Percentiles rank a stretch among this genome's conserved stretches.
Evolutionary conservation across 2,888 invertebrate species (phyloP).

Genomic region (Masnerella sp.): DNA sequence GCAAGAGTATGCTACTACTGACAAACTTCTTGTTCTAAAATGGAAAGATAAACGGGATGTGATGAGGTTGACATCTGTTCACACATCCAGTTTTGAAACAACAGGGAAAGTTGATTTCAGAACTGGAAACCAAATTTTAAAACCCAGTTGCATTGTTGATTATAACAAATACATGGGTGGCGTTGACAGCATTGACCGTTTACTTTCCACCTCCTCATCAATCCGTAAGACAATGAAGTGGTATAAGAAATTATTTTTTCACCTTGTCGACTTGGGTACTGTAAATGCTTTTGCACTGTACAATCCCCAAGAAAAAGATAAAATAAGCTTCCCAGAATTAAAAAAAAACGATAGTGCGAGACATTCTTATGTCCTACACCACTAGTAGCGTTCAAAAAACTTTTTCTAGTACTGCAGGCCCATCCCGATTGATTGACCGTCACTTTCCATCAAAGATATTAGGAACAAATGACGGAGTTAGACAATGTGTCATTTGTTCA

Average conservation of each 20-base stretch:
- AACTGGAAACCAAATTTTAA: constrained; percentile 48
- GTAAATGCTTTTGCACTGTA: constrained; percentile 35
- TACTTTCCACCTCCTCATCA: constrained; percentile 51
- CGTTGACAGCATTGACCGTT: constrained; percentile 35
- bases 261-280: constrained; percentile 23
- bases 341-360: constrained; percentile 14
- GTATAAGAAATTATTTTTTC: constrained; percentile 46
- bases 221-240: constrained; percentile 55
- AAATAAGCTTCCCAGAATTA: constrained; percentile 9
- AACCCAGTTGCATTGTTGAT: constrained; percentile 40
- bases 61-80: constrained; percentile 37
- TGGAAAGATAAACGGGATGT: constrained; percentile 40
- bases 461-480: no score
- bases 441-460: constrained; percentile 48
- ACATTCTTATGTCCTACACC: neutral
- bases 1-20: constrained; percentile 12
- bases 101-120: no score
- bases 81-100: no score
- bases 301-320: constrained; percentile 27
- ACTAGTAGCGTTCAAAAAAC: neutral
- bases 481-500: no score
- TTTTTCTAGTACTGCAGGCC: neutral
- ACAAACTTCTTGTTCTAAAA: constrained; percentile 20
- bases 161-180: constrained; percentile 55
- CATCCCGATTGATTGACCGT: neutral